Conservation (phyloP, 2,888 invertebrate genomes). For the Parnassius smintheus region DNA sequence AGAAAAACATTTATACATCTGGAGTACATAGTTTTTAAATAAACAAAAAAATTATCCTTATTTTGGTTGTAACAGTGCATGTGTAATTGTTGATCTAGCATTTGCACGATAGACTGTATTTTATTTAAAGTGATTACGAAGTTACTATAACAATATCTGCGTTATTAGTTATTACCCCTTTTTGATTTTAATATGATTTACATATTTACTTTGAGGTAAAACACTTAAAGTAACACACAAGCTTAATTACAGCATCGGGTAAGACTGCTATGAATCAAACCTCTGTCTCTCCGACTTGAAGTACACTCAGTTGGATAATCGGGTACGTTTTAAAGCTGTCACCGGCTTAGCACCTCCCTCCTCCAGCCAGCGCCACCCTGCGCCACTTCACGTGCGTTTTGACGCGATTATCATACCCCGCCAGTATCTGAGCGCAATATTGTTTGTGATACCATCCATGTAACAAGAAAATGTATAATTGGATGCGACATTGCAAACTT, state of each 20-base stretch:
- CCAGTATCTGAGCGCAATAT: constrained; percentile 77
- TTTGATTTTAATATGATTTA: too few species aligned
- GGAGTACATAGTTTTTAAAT: too few species aligned
- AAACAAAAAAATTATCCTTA: too few species aligned
- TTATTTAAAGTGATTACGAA: too few species aligned
- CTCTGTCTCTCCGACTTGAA: constrained; percentile 50
- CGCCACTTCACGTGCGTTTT: constrained; percentile 79
- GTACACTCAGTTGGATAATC: constrained; percentile 73
- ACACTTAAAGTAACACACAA: too few species aligned
- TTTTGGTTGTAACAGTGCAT: too few species aligned
- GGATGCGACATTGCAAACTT: constrained; percentile 39
- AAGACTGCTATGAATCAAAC: constrained; percentile 59
- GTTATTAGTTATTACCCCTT: too few species aligned
- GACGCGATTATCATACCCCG: constrained; percentile 80
- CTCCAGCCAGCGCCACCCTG: constrained; percentile 35
- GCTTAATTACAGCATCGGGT: constrained; percentile 23
- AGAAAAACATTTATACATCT: too few species aligned
- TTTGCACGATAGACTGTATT: too few species aligned
- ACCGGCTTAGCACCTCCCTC: constrained; percentile 61
- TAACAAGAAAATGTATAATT: constrained; percentile 29
- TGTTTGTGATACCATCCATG: constrained; percentile 52
- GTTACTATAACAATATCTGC: too few species aligned
- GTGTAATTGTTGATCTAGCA: too few species aligned
- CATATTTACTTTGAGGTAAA: too few species aligned
- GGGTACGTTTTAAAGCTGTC: constrained; percentile 75